These are phyloP conservation scores for Clivina fossor DNA, from an alignment of 2,888 invertebrate species.

Conservation along the genomic window DNA sequence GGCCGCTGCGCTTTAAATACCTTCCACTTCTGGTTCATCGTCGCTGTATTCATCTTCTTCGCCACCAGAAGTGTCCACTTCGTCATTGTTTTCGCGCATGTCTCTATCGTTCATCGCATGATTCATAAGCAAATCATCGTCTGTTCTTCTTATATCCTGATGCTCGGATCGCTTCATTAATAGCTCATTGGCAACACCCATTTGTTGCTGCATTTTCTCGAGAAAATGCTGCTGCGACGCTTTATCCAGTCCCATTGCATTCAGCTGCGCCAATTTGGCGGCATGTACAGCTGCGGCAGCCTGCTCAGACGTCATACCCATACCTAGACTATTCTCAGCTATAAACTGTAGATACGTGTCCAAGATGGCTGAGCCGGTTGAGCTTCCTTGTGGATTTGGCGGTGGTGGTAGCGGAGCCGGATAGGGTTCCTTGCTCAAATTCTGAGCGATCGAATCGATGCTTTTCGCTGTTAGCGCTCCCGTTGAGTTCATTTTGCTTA, in stretches of 20 bases:
- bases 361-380: constrained; percentile 75
- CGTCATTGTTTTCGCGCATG: constrained; percentile 54
- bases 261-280: constrained; percentile 76
- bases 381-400: constrained; percentile 52
- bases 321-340: constrained; percentile 77
- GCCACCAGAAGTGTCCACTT: constrained; percentile 57
- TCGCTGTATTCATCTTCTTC: constrained; percentile 60
- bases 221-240: constrained; percentile 61
- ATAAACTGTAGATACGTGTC: constrained; percentile 89
- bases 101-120: constrained; percentile 53
- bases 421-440: constrained; percentile 67
- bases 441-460: constrained; percentile 63
- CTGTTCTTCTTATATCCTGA: constrained; percentile 51
- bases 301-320: constrained; percentile 67
- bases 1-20: constrained; percentile 46
- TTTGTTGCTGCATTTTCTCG: constrained; percentile 66
- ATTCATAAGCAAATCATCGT: constrained; percentile 60
- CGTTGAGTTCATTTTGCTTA: constrained; percentile 52
- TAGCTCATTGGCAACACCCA: constrained; percentile 59
- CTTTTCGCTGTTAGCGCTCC: constrained; percentile 66
- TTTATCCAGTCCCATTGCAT: constrained; percentile 61
- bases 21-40: constrained; percentile 53
- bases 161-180: constrained; percentile 57
- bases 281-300: constrained; percentile 73
- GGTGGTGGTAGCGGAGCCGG: constrained; percentile 61